These are phyloP conservation scores for Lepidotrigona ventralis DNA, from an alignment of 1,140 invertebrate genomes.

Conservation along the genomic window DNA sequence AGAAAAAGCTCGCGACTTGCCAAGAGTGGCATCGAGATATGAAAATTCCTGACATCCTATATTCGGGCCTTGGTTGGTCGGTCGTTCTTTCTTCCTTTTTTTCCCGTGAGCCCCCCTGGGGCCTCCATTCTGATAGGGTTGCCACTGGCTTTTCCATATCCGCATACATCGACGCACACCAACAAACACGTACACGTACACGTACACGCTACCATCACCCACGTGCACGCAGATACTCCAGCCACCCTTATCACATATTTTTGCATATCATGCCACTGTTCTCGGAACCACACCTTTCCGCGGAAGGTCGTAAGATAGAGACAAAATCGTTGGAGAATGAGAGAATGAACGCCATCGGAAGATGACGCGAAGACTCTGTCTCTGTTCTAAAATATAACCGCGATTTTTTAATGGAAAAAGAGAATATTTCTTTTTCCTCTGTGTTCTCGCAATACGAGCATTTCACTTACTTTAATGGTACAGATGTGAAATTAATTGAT, in stretches of 20 bases:
- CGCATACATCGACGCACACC: constrained; percentile 51
- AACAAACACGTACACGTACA: constrained; percentile 35
- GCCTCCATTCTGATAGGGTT: constrained; percentile 67
- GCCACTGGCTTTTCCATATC: constrained; percentile 69
- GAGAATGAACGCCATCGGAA: constrained; percentile 47
- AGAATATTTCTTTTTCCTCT: not conserved
- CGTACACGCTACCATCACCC: constrained; percentile 5
- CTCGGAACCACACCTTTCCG: constrained; percentile 60
- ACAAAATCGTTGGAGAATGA: constrained; percentile 53
- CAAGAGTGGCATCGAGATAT: constrained; percentile 68
- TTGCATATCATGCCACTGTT: constrained; percentile 72
- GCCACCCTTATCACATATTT: constrained; percentile 72
- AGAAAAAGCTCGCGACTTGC: constrained; percentile 62
- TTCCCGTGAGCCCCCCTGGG: constrained; percentile 50
- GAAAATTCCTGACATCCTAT: constrained; percentile 72
- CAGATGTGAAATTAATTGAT: not conserved
- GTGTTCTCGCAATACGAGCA: not conserved
- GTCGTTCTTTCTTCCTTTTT: constrained; percentile 53
- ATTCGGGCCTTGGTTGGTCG: constrained; percentile 61
- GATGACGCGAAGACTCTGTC: constrained; percentile 40
- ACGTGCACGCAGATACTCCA: constrained; percentile 51
- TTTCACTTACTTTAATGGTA: not conserved
- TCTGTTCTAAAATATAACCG: not conserved
- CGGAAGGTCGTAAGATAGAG: constrained; percentile 53
- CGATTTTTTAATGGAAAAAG: not conserved